Percentiles rank a stretch among this genome's conserved stretches.
Evolutionary conservation across 1,140 invertebrate species (phyloP).

Genomic region (Vollenhovia emeryi): DNA sequence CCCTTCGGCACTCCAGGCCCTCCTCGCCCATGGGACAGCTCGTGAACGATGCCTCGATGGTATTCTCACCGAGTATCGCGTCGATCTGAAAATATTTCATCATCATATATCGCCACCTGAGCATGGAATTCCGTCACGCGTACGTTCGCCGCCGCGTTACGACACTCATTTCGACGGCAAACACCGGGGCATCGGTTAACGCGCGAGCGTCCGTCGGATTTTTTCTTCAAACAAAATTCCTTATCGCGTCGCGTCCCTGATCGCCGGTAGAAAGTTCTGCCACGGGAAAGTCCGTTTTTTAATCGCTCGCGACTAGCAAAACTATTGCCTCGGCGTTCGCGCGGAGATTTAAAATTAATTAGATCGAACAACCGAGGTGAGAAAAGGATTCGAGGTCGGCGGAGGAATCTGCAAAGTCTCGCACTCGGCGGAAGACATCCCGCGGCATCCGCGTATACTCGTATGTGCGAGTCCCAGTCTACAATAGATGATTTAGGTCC

Average conservation of each 20-base stretch:
- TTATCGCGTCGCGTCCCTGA: background rate
- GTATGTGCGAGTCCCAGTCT: too few relatives aligned
- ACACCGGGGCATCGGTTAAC: background rate
- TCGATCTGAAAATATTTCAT: constrained; percentile 76
- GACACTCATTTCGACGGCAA: constrained; percentile 13
- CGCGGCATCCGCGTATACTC: background rate
- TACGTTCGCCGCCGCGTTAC: background rate
- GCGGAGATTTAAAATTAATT: background rate
- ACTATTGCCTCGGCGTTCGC: background rate
- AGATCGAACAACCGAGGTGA: background rate
- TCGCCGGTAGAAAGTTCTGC: background rate
- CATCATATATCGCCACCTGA: constrained; percentile 1
- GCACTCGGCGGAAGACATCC: background rate
- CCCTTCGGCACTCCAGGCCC: constrained; percentile 83
- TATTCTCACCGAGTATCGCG: constrained; percentile 82
- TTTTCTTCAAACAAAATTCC: background rate
- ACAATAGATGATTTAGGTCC: too few relatives aligned
- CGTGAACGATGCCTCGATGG: constrained; percentile 76
- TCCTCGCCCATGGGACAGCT: constrained; percentile 83
- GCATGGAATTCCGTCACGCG: background rate
- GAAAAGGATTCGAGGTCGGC: background rate
- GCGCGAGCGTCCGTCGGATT: background rate
- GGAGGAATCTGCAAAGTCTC: background rate
- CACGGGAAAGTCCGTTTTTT: background rate
- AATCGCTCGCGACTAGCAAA: background rate